Evolutionary conservation across 2,113 vertebrate genomes (phyloP), one percentile per base, ranked within the genome.

Genomic region (Microcebus murinus): DNA sequence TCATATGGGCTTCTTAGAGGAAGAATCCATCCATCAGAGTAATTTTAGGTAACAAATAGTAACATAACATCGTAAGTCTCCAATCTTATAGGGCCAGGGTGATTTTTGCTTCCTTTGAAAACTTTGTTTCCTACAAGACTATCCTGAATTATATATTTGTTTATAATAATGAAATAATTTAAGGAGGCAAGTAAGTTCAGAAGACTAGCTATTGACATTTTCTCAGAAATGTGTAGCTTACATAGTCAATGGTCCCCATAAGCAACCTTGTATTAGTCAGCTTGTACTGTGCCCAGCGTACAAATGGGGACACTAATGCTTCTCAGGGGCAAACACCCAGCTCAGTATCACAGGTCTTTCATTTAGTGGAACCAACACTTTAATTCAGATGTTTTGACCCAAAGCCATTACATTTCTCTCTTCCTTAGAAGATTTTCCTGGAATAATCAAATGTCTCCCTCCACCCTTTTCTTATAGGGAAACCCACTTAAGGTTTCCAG

Each of bases 1-100:
- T 73, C 90, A 96, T 94, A 85, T 48, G 21, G 34, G 50, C 23
- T 77, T 50, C 80, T 87, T 90, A 85, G n/a, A 65, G 39, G 23
- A 87, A 91, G 74, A 76, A 55, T 74, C 61, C 34, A 87, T 77
- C 89, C 71, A 90, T 94, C 84, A 97, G 83, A 91, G 61, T 90
- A 71, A 96, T 87, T 95, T 91, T 91, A 87, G 95, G 84, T 65
- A 97, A 76, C 65, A 97, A 87, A 90, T 55, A 87, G 70, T 93
- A 94, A 94, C 63, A 90, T 89, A 50, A 88, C 76, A 94, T 73
- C 59, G 48, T 86, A 89, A 82, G 80, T 71, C 79, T 87, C 79
- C n/a, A 95, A 81, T 0, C 45, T 89, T 87, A 52, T 2, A 90
- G 25, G 50, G 59, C 45, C 27, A 90, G 18, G 25, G 55, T 96